A percentile compares a stretch with the other conserved stretches of the same genome.
phyloP scores from a whole-genome alignment of 2,113 vertebrate genomes.

The Apodemus sylvaticus region DNA sequence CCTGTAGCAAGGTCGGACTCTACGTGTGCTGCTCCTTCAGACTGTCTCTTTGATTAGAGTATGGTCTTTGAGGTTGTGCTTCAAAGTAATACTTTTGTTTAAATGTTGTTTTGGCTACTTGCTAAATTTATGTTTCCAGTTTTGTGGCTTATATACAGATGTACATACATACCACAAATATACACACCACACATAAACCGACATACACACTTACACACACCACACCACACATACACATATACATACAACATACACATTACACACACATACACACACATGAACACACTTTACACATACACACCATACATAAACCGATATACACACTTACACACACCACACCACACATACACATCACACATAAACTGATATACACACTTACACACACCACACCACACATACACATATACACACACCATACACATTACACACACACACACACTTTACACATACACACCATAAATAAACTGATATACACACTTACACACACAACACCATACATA shows the following conservation, averaged over 20 bases:
- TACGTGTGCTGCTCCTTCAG: not conserved
- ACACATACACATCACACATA: too few species aligned
- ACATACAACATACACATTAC: not conserved
- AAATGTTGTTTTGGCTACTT: not conserved
- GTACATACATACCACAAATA: not conserved
- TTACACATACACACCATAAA: too few species aligned
- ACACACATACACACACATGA: not conserved
- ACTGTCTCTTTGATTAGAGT: not conserved
- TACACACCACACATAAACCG: not conserved
- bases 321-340: not conserved
- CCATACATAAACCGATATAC: too few species aligned
- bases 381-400: too few species aligned
- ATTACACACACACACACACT: too few species aligned
- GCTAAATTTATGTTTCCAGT: not conserved
- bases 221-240: not conserved
- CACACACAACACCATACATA: too few species aligned
- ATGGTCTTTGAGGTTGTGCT: not conserved
- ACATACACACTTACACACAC: not conserved
- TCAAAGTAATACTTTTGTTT: not conserved
- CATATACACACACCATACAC: too few species aligned
- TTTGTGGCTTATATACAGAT: not conserved
- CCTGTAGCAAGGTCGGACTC: not conserved
- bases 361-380: too few species aligned
- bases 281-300: not conserved
- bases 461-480: too few species aligned